Conservation (phyloP, 1,140 invertebrate species). For the Caerostris extrusa region DNA sequence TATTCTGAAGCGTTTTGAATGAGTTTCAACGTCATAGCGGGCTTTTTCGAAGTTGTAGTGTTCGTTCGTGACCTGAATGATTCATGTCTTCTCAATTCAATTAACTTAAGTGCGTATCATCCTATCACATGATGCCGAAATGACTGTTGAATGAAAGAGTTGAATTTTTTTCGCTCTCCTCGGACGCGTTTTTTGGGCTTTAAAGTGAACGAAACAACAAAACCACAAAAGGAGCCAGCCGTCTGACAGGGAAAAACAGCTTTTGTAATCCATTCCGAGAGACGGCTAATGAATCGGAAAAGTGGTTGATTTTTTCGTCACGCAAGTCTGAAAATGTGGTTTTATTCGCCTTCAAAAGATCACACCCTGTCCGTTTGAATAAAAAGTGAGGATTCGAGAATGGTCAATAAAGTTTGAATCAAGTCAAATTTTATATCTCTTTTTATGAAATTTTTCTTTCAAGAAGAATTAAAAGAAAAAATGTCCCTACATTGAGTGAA, state of each 20-base stretch:
- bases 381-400: too few relatives aligned
- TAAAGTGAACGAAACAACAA: neutral
- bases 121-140: conserved; percentile 25
- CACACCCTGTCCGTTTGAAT: too few relatives aligned
- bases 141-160: conserved; percentile 37
- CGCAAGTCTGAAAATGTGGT: neutral
- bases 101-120: conserved; percentile 46
- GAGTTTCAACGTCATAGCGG: neutral
- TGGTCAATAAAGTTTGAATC: too few relatives aligned
- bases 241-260: neutral
- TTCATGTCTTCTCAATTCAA: conserved; percentile 9
- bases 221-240: conserved; percentile 13
- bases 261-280: conserved; percentile 8
- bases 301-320: neutral
- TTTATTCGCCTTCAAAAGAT: too few relatives aligned
- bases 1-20: neutral
- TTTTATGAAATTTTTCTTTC: too few relatives aligned
- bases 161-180: neutral
- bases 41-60: neutral
- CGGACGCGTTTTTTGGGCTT: conserved; percentile 3
- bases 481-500: too few relatives aligned
- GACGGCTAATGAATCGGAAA: neutral
- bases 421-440: too few relatives aligned
- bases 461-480: too few relatives aligned
- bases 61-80: conserved; percentile 36